Evolutionary conservation across 1,140 invertebrate genomes (phyloP).

Genomic region (Drosophila sturtevanti): DNA sequence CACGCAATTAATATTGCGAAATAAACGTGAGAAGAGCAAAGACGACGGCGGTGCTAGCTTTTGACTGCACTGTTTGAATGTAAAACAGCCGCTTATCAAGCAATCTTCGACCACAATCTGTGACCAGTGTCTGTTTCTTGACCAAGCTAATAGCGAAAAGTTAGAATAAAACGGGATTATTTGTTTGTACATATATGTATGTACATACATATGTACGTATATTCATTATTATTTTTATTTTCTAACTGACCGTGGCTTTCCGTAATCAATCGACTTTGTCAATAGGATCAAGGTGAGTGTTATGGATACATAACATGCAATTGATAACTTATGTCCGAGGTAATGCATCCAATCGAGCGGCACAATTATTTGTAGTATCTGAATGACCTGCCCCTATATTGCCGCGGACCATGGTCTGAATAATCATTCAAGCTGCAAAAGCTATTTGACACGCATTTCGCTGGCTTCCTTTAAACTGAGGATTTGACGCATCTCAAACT

Average conservation of each 20-base stretch:
- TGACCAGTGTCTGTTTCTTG: constrained; percentile 31
- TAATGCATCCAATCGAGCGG: constrained; percentile 46
- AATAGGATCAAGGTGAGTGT: constrained; percentile 45
- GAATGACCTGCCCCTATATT: constrained; percentile 43
- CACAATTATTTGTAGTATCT: constrained; percentile 4
- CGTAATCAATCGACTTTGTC: constrained; percentile 40
- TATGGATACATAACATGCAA: constrained; percentile 13
- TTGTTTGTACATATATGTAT: too few relatives aligned
- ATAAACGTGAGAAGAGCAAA: constrained; percentile 51
- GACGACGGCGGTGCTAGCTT: constrained; percentile 14
- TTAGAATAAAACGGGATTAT: constrained; percentile 20
- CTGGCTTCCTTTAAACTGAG: constrained; percentile 64
- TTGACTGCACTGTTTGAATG: constrained; percentile 45
- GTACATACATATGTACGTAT: too few relatives aligned
- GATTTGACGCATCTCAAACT: constrained; percentile 56
- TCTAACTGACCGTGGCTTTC: constrained; percentile 40
- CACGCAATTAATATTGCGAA: constrained; percentile 41
- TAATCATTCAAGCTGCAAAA: constrained; percentile 45
- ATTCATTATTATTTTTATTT: neutral
- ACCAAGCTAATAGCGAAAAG: neutral
- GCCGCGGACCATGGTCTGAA: constrained; percentile 22
- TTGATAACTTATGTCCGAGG: constrained; percentile 30
- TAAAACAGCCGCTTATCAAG: constrained; percentile 61
- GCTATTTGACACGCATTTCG: constrained; percentile 56
- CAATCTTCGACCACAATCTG: constrained; percentile 52